Conservation (phyloP, 2,888 invertebrate genomes). For the Ectobius pallidus region DNA sequence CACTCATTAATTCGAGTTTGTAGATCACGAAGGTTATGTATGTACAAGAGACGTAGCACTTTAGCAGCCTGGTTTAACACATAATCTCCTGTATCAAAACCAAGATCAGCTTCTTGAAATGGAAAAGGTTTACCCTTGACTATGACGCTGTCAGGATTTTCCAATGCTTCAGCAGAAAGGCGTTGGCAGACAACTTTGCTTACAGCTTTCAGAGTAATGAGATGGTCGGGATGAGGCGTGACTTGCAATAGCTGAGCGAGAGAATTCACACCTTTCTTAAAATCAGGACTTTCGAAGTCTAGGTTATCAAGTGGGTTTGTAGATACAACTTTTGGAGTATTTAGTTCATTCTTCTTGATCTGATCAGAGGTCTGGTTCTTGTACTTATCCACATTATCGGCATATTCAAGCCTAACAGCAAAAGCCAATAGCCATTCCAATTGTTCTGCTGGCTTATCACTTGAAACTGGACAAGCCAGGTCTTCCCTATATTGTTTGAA, state of each 20-base stretch:
- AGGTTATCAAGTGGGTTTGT: conserved; percentile 85
- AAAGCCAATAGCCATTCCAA: conserved; percentile 86
- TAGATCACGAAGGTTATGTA: conserved; percentile 81
- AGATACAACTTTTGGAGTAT: conserved; percentile 74
- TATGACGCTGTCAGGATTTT: conserved; percentile 60
- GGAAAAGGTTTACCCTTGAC: conserved; percentile 71
- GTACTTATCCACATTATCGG: conserved; percentile 78
- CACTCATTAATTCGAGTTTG: conserved; percentile 95
- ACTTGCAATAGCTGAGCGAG: conserved; percentile 81
- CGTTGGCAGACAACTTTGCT: conserved; percentile 65
- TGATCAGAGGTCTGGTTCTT: conserved; percentile 68
- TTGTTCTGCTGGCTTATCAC: conserved; percentile 67
- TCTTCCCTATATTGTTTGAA: conserved; percentile 77
- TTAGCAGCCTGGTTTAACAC: conserved; percentile 74
- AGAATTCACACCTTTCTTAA: conserved; percentile 79
- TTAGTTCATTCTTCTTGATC: conserved; percentile 60
- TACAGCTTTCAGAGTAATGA: conserved; percentile 73
- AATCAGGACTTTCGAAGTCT: conserved; percentile 82
- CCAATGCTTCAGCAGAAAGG: conserved; percentile 63
- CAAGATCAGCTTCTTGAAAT: conserved; percentile 69
- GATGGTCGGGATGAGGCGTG: conserved; percentile 79
- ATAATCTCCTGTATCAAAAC: conserved; percentile 69
- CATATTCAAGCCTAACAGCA: conserved; percentile 83
- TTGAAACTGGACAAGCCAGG: conserved; percentile 72
- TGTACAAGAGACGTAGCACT: conserved; percentile 78